These are phyloP conservation scores for Teleopsis dalmanni DNA, from an alignment of 1,140 invertebrate species.

Conservation along the genomic window DNA sequence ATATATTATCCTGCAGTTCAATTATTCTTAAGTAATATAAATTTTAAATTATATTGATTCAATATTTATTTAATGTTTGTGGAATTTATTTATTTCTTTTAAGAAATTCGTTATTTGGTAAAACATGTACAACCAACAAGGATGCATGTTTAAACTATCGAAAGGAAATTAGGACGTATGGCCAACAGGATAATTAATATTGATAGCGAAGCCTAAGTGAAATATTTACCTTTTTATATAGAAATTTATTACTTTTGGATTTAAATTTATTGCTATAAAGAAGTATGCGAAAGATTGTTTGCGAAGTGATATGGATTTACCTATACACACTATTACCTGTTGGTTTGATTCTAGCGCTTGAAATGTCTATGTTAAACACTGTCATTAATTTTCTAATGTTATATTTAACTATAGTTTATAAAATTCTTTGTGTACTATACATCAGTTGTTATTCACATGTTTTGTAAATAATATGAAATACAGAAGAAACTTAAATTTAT, in stretches of 20 bases:
- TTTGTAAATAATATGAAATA: too few relatives aligned
- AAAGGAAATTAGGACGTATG: conserved; percentile 88
- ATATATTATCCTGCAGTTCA: too few relatives aligned
- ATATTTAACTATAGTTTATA: too few relatives aligned
- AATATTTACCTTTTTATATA: background rate
- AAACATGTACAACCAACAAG: conserved; percentile 68
- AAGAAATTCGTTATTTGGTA: conserved; percentile 76
- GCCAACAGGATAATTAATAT: conserved; percentile 92
- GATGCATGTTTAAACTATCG: conserved; percentile 66
- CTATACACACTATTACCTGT: conserved; percentile 31
- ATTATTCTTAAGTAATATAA: too few relatives aligned
- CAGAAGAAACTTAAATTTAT: too few relatives aligned
- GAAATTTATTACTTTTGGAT: background rate
- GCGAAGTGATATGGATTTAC: conserved; percentile 45
- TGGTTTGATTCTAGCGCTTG: conserved; percentile 38
- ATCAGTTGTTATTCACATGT: too few relatives aligned
- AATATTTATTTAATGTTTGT: background rate
- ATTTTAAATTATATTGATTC: too few relatives aligned
- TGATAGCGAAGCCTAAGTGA: conserved; percentile 67
- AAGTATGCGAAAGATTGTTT: conserved; percentile 53
- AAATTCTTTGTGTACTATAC: too few relatives aligned
- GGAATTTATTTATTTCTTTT: conserved; percentile 17
- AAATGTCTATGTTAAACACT: conserved; percentile 35
- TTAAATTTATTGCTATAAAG: conserved; percentile 48
- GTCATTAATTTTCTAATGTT: conserved; percentile 18